Base-by-base conservation (phyloP, 2,888 invertebrate species). In the Pterobdella sp. region DNA sequence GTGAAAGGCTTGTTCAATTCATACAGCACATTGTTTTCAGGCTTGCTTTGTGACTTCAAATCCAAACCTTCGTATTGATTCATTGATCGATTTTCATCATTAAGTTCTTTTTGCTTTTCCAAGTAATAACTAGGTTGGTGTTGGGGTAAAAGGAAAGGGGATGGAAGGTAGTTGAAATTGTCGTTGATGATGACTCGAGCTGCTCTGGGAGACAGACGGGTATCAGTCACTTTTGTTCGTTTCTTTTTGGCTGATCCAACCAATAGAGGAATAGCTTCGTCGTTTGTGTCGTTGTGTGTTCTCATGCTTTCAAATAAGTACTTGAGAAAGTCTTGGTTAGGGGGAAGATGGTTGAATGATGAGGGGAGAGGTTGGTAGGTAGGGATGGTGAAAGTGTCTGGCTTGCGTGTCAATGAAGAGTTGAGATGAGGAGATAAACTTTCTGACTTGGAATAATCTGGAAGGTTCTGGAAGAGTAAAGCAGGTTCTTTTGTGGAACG, bases 231-330 rank as follows among this genome's bases (percentile, higher is more conserved):
- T 90, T 96, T 96, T 82, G 95, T 94, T 73, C 96, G 88, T 86
- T 94, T 95, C 86, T 94, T 95, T 87, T 94, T 95, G 86, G 94
- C 94, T 4, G 73, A 73, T 1, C 80, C 80, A 79, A 95, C 93
- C 74, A 96, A 94, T 80, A 95, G 87, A 82, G 94, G 93, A 74
- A 96, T 88, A 1, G 95, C 94, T 18, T 52, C 49, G 26, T 32
- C 42, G 7, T 42, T 34, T 84, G 94, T 94, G 71, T 71, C 60
- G 72, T 65, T 63, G n/a, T 26, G n/a, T 4, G 4, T 65, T 34
- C 34, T 69, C 34, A 69, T 69, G 49, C 29, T 22, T 31, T 49
- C 34, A 7, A 52, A 36, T n/a, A 69, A 29, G 18, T 52, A 29
- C 2, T 36, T 42, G 52, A 52, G 34, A 18, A 36, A 37, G 49